phyloP scores from a whole-genome alignment of 2,888 invertebrate species.

The Latheticus oryzae region DNA sequence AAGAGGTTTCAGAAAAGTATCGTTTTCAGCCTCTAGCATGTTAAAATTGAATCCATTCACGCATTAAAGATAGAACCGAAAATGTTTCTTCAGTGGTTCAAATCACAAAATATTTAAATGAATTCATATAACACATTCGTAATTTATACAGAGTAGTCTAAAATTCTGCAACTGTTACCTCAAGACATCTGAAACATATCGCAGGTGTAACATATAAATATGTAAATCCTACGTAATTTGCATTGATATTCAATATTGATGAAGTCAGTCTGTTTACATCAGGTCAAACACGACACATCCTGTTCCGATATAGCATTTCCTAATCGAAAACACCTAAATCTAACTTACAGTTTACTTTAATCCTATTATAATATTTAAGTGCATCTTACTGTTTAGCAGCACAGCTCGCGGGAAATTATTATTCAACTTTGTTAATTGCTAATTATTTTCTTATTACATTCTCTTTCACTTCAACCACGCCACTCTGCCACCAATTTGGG shows the following conservation, averaged over 20 bases:
- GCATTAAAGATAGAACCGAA: too few species aligned
- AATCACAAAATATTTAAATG: too few species aligned
- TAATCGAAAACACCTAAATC: too few species aligned
- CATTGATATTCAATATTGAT: conserved; percentile 35
- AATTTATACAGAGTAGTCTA: too few species aligned
- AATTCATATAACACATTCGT: too few species aligned
- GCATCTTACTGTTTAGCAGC: conserved; percentile 19
- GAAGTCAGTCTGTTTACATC: conserved; percentile 1
- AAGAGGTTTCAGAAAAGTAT: too few species aligned
- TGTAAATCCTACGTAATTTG: conserved; percentile 34
- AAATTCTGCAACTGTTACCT: conserved; percentile 25
- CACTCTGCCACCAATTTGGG: conserved; percentile 1
- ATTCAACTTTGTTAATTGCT: conserved; percentile 18
- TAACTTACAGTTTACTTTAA: too few species aligned
- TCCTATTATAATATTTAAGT: conserved; percentile 14
- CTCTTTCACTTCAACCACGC: conserved; percentile 10
- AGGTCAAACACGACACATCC: conserved; percentile 5
- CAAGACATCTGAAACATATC: conserved; percentile 29
- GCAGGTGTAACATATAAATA: conserved; percentile 39
- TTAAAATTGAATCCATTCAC: too few species aligned
- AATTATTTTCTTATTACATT: conserved; percentile 21
- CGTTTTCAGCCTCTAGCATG: too few species aligned
- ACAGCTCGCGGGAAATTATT: conserved; percentile 23
- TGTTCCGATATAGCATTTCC: background rate
- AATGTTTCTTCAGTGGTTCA: too few species aligned